A percentile compares a stretch with the other conserved stretches of the same genome.
phyloP scores from a whole-genome alignment of 2,797 vertebrate genomes.

The Epinephelus malabaricus region DNA sequence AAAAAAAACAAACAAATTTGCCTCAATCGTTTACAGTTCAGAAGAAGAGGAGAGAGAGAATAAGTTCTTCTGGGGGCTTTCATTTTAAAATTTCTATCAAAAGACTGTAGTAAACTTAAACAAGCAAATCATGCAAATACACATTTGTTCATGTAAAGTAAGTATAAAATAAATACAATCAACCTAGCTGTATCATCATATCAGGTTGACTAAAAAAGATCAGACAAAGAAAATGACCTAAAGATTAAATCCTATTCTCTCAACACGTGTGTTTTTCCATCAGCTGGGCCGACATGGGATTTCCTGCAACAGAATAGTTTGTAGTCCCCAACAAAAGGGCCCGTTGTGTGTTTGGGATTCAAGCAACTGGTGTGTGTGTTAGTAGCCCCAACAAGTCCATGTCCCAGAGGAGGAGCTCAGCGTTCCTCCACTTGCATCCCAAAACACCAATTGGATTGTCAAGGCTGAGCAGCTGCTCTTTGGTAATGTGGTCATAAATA shows the following conservation, averaged over 20 bases:
- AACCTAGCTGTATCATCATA: background rate
- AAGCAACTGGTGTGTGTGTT: slow-evolving; percentile 42
- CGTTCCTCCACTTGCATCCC: slow-evolving; percentile 54
- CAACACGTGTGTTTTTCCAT: background rate
- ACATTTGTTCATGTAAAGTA: background rate
- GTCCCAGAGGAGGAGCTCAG: slow-evolving; percentile 58
- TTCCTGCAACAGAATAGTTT: slow-evolving; percentile 23
- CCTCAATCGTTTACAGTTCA: too few relatives aligned
- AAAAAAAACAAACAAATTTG: too few relatives aligned
- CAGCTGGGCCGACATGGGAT: background rate
- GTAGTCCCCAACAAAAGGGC: slow-evolving; percentile 45
- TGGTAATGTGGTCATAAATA: slow-evolving; percentile 65
- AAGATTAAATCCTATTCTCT: background rate
- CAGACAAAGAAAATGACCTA: background rate
- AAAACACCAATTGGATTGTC: slow-evolving; percentile 61
- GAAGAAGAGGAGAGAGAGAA: too few relatives aligned
- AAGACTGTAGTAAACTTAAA: background rate
- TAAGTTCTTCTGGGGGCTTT: too few relatives aligned
- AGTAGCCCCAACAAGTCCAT: slow-evolving; percentile 23
- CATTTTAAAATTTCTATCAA: too few relatives aligned
- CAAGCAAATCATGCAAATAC: too few relatives aligned
- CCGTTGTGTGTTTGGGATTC: slow-evolving; percentile 53
- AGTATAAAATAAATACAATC: background rate
- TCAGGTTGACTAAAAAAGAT: background rate
- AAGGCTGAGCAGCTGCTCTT: slow-evolving; percentile 70